phyloP scores from a whole-genome alignment of 2,797 vertebrate species.

The Oreonectes daqikongensis region DNA sequence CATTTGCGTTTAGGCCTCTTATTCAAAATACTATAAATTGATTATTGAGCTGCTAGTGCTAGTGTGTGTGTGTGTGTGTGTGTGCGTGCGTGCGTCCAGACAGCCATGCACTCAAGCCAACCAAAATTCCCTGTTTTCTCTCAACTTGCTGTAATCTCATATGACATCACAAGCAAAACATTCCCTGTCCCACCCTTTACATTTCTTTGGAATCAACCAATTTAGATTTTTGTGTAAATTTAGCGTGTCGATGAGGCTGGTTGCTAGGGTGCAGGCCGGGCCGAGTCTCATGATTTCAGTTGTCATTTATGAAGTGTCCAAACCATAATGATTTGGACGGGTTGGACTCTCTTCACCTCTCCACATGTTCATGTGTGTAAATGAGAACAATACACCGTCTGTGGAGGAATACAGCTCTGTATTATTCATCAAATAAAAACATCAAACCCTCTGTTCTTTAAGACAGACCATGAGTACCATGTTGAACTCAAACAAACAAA shows the following conservation, averaged over 20 bases:
- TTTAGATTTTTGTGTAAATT: not conserved
- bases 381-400: slow-evolving; percentile 51
- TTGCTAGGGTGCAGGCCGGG: not conserved
- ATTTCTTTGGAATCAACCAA: slow-evolving; percentile 11
- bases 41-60: too few species aligned
- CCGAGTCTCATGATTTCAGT: too few species aligned
- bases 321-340: not conserved
- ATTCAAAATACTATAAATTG: not conserved
- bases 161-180: slow-evolving; percentile 46
- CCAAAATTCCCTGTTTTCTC: slow-evolving; percentile 23
- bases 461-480: slow-evolving; percentile 8
- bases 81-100: not conserved
- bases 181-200: slow-evolving; percentile 30
- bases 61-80: slow-evolving; percentile 5
- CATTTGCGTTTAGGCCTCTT: too few species aligned
- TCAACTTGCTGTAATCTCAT: slow-evolving; percentile 24
- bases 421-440: slow-evolving; percentile 62
- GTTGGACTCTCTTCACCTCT: not conserved
- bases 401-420: slow-evolving; percentile 42
- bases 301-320: too few species aligned
- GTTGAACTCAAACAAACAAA: not conserved
- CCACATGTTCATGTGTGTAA: slow-evolving; percentile 12
- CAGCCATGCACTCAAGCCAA: not conserved
- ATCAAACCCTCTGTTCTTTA: not conserved
- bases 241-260: not conserved